Conservation (phyloP, 2,797 vertebrate genomes). For the Oreortyx pictus region DNA sequence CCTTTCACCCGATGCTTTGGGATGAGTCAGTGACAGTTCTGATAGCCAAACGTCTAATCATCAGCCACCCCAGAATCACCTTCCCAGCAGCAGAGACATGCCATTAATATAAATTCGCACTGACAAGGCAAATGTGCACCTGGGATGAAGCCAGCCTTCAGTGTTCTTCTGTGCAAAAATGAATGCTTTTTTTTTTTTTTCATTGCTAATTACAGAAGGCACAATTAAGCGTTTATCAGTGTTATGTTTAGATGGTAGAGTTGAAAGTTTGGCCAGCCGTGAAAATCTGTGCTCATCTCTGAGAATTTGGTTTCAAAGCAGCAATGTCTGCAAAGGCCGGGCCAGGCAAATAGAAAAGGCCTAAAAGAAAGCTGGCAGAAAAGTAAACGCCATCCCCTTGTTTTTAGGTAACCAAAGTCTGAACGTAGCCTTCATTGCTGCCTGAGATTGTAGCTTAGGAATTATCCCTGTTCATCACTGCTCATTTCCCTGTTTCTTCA, state of each 20-base stretch:
- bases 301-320: conserved; percentile 40
- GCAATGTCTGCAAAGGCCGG: neutral
- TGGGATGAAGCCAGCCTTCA: conserved; percentile 36
- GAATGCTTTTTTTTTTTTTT: conserved; percentile 44
- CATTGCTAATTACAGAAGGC: conserved; percentile 41
- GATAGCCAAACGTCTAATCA: neutral
- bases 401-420: neutral
- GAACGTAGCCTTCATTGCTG: neutral
- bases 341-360: neutral
- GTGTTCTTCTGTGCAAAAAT: conserved; percentile 40
- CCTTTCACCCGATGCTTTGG: neutral
- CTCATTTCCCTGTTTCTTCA: neutral
- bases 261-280: conserved; percentile 44
- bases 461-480: neutral
- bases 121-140: conserved; percentile 27
- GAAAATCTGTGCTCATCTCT: conserved; percentile 33
- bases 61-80: neutral
- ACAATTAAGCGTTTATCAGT: conserved; percentile 42
- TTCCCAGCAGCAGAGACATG: conserved; percentile 28
- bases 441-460: neutral
- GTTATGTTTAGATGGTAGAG: conserved; percentile 25
- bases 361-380: neutral
- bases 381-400: neutral
- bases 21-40: conserved; percentile 16
- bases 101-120: conserved; percentile 19